These are phyloP conservation scores for Ethmia dodecea DNA, from an alignment of 2,888 invertebrate genomes.

Conservation along the genomic window DNA sequence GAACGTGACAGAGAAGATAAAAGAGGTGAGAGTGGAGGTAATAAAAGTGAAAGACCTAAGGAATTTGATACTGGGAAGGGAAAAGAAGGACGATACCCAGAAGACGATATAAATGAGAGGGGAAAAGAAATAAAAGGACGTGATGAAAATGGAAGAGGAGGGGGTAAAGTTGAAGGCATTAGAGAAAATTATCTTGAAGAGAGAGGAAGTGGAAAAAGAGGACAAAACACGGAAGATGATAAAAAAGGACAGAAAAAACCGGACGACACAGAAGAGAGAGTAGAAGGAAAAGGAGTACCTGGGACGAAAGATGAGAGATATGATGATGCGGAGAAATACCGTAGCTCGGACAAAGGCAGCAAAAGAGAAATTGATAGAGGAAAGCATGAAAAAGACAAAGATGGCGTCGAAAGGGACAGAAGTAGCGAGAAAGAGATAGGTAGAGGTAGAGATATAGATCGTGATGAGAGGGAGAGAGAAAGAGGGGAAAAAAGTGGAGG, in stretches of 20 bases:
- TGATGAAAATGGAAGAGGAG: not conserved
- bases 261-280: not conserved
- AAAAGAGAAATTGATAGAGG: slow-evolving; percentile 14
- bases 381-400: slow-evolving; percentile 4
- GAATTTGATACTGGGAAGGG: not conserved
- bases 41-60: not conserved
- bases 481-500: slow-evolving; percentile 5
- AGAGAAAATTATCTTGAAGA: not conserved
- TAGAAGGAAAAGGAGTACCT: not conserved
- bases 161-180: not conserved
- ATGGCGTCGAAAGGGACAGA: slow-evolving; percentile 11
- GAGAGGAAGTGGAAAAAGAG: too few species aligned
- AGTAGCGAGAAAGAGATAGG: slow-evolving; percentile 3
- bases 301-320: slow-evolving; percentile 14
- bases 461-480: slow-evolving; percentile 2
- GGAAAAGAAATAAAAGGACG: not conserved
- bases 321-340: slow-evolving; percentile 2
- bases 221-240: not conserved
- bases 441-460: slow-evolving; percentile 9
- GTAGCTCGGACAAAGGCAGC: slow-evolving; percentile 12
- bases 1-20: not conserved
- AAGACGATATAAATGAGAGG: not conserved
- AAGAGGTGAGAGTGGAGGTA: slow-evolving; percentile 1
- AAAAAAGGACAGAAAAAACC: too few species aligned
- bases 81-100: not conserved